Percentiles rank a stretch among this genome's conserved stretches.
Conservation (phyloP, 2,113 vertebrate species). For the Pituophis catenifer region DNA sequence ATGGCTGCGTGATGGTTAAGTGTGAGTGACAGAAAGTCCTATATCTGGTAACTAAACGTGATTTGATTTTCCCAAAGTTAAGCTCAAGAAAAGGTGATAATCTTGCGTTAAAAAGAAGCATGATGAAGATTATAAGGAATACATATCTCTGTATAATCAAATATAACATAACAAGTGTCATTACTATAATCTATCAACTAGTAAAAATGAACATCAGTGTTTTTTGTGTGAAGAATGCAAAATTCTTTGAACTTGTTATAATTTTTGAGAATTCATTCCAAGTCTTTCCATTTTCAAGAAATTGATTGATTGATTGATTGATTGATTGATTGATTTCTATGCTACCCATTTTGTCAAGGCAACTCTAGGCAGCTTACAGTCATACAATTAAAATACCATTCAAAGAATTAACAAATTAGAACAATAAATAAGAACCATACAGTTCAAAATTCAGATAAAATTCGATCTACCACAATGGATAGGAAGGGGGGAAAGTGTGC, state of each 20-base stretch:
- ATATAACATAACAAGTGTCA: neutral
- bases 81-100: neutral
- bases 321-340: neutral
- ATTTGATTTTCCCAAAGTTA: neutral
- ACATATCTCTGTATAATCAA: neutral
- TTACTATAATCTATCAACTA: neutral
- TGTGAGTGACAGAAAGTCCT: neutral
- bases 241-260: neutral
- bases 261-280: neutral
- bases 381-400: neutral
- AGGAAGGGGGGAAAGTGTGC: neutral
- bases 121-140: neutral
- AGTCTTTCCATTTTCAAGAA: neutral
- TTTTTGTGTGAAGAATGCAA: neutral
- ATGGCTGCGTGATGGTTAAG: neutral
- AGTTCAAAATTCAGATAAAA: neutral
- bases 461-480: neutral
- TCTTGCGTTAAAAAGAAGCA: neutral
- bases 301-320: neutral
- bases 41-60: neutral
- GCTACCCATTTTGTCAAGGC: neutral
- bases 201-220: neutral
- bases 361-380: neutral
- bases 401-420: neutral
- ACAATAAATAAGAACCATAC: neutral